Percentiles rank a stretch among this genome's conserved stretches.
These are phyloP conservation scores for Melipona quadrifasciata DNA, from an alignment of 1,140 invertebrate species.

Conservation along the genomic window DNA sequence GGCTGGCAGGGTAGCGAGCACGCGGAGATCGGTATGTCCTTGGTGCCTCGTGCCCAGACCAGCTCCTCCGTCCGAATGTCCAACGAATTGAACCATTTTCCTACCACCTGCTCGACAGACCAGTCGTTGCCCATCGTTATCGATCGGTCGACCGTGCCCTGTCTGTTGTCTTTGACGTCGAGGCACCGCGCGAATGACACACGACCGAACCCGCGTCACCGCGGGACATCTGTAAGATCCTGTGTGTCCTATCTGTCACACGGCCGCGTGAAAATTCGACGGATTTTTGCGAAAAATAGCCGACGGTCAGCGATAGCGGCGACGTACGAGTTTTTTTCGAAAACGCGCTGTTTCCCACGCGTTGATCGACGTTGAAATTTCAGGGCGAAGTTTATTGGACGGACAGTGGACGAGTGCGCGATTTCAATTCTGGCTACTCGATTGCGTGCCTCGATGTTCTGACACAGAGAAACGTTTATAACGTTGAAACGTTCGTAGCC, in stretches of 20 bases:
- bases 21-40: constrained; percentile 84
- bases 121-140: neutral
- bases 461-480: neutral
- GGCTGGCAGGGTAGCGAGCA: constrained; percentile 86
- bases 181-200: neutral
- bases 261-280: neutral
- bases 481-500: neutral
- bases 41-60: constrained; percentile 83
- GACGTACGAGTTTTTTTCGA: neutral
- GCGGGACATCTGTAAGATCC: neutral
- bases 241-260: neutral
- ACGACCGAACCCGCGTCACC: neutral
- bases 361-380: constrained; percentile 10
- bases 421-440: neutral
- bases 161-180: neutral
- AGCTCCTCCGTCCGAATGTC: constrained; percentile 83
- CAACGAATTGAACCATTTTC: constrained; percentile 85
- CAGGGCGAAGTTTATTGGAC: neutral
- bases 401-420: neutral
- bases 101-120: constrained; percentile 81
- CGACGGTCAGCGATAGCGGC: neutral
- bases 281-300: neutral
- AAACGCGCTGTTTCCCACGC: too few relatives aligned
- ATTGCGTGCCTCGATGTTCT: neutral
- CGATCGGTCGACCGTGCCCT: neutral